Base-by-base conservation (phyloP, 2,113 vertebrate genomes). In the Cairina moschata region DNA sequence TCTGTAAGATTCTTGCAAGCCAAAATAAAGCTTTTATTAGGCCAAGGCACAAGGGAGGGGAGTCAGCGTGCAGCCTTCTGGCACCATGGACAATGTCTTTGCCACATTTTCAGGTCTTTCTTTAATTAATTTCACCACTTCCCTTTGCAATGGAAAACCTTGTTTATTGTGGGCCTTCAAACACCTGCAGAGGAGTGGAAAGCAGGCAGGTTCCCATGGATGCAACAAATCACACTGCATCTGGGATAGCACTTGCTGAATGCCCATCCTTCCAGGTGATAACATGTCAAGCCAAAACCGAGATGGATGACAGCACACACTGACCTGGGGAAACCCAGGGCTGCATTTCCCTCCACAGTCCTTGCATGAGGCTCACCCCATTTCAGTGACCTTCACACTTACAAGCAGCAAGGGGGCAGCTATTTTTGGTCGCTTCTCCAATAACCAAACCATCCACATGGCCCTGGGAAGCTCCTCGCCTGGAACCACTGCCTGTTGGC, bases 301-400 rank as follows among this genome's bases (percentile, higher is more conserved):
- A 28, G 58, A 22, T 2, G 13, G 23, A 28, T 2, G 1, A 0
- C 17, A 77, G 8, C 32, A 32, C 5, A 0, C 0, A 4, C 6
- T 1, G 3, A 12, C 16, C n/a, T 67, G 50, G 14, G 28, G 36
- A 82, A 74, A 55, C 8, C 36, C 17, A 32, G 50, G 13, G 50
- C 29, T 65, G 4, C 25, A 17, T 38, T 91, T 60, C 20, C 21
- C 52, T 85, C 34, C 22, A 9, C 38, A 75, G 25, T 23, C 13
- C 7, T 14, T 11, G 18, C 44, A 50, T 42, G 73, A 2, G 28
- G 4, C 17, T 29, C 26, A 25, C 21, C 58, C 69, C 65, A 34
- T 40, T 65, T 46, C 55, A n/a, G 50, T 8, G n/a, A 36, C 59
- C 31, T 86, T 29, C 0, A 0, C 40, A 31, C 50, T 28, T 6